These are phyloP conservation scores for Sinocyclocheilus maitianheensis DNA, from an alignment of 2,113 vertebrate genomes.

Conservation along the genomic window DNA sequence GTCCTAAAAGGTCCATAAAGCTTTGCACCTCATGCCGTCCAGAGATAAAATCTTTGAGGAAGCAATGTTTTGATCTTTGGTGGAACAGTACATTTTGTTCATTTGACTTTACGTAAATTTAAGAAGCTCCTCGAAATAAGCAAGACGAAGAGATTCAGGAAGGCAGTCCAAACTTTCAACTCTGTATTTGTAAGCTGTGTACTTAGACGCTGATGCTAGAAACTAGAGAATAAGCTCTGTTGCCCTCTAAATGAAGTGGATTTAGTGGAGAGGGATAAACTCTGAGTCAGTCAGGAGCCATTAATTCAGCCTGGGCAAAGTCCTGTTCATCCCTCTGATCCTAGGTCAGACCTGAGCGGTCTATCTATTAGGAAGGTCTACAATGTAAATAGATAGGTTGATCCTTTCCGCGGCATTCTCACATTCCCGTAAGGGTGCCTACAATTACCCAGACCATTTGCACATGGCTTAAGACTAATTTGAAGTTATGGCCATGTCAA, in stretches of 20 bases:
- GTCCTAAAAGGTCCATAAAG: background rate
- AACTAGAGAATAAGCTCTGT: background rate
- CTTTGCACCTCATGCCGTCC: background rate
- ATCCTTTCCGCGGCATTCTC: slow-evolving; percentile 48
- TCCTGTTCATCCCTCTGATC: slow-evolving; percentile 55
- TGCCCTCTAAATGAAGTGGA: slow-evolving; percentile 58
- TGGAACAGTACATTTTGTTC: background rate
- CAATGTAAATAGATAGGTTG: slow-evolving; percentile 55
- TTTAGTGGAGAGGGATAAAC: slow-evolving; percentile 59
- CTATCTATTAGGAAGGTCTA: slow-evolving; percentile 62
- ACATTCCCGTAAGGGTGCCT: slow-evolving; percentile 49
- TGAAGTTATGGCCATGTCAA: slow-evolving; percentile 47
- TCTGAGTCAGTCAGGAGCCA: slow-evolving; percentile 62
- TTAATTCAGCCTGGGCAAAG: slow-evolving; percentile 62
- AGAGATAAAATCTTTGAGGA: background rate
- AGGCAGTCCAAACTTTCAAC: background rate
- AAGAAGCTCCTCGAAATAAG: background rate
- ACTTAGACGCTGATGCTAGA: slow-evolving; percentile 14
- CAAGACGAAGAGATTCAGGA: background rate
- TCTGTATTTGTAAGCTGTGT: background rate
- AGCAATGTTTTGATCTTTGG: background rate
- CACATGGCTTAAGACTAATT: slow-evolving; percentile 62
- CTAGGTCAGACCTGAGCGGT: slow-evolving; percentile 58
- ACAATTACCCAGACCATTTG: slow-evolving; percentile 53
- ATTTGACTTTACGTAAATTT: background rate